A percentile compares a stretch with the other conserved stretches of the same genome.
These are phyloP conservation scores for Dasyornis broadbenti DNA, from an alignment of 2,113 vertebrate genomes.

Conservation along the genomic window DNA sequence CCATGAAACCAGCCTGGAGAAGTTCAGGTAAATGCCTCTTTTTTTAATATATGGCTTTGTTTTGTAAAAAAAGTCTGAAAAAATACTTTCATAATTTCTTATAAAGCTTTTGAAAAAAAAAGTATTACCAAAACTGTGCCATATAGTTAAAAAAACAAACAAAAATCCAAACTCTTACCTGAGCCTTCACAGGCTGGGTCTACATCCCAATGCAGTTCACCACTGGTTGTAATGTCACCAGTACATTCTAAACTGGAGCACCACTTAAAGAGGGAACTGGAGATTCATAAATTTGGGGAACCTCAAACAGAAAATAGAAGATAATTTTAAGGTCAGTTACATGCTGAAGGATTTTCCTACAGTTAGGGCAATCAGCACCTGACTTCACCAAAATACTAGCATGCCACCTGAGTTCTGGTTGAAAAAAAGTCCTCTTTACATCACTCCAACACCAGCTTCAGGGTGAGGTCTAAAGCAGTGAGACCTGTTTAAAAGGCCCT, in stretches of 20 bases:
- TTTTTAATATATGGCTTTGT: constrained; percentile 77
- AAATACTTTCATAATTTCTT: not conserved
- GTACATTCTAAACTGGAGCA: constrained; percentile 67
- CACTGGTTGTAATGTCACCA: constrained; percentile 63
- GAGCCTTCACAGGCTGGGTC: constrained; percentile 68
- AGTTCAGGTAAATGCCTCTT: constrained; percentile 66
- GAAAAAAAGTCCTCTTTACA: not conserved
- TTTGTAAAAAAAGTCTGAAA: constrained; percentile 62
- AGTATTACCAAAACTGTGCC: constrained; percentile 68
- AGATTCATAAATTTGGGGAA: constrained; percentile 66
- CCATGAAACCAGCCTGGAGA: constrained; percentile 18
- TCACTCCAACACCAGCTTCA: not conserved
- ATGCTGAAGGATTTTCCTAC: not conserved
- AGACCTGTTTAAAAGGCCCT: not conserved
- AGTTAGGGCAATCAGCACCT: not conserved
- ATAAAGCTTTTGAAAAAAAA: constrained; percentile 51
- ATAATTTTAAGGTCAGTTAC: constrained; percentile 49
- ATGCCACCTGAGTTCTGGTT: not conserved
- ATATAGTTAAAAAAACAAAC: constrained; percentile 73
- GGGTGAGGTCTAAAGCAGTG: not conserved
- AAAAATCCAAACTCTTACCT: constrained; percentile 74
- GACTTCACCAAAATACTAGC: not conserved
- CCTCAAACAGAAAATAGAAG: constrained; percentile 71
- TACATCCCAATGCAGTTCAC: constrained; percentile 66
- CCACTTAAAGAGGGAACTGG: constrained; percentile 71